Percentiles rank a stretch among this genome's conserved stretches.
Evolutionary conservation across 2,888 invertebrate genomes (phyloP).

Genomic region (Bhutanitis thaidina): DNA sequence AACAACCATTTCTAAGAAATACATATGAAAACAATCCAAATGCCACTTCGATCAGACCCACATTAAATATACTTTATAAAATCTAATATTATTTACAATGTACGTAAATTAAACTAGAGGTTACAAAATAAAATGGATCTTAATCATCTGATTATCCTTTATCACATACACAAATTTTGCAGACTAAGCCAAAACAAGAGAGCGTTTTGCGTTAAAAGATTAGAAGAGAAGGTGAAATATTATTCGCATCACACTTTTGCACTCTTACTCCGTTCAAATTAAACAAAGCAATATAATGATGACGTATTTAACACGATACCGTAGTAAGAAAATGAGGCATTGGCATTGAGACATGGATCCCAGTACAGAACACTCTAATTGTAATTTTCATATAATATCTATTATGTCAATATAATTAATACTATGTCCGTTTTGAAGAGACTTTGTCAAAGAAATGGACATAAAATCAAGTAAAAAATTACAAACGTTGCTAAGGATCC

Average conservation of each 20-base stretch:
- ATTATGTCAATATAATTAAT: too few species aligned
- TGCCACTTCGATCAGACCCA: not conserved
- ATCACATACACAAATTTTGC: constrained; percentile 60
- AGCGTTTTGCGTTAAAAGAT: not conserved
- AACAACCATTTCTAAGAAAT: not conserved
- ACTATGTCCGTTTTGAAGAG: not conserved
- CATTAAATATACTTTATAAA: constrained; percentile 46
- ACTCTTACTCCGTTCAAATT: not conserved
- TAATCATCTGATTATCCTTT: constrained; percentile 64
- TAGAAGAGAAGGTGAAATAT: not conserved
- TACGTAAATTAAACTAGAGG: constrained; percentile 54
- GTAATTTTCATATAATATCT: not conserved
- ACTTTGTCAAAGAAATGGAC: not conserved
- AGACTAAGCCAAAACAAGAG: not conserved
- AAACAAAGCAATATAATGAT: not conserved
- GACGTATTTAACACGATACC: not conserved
- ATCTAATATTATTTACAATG: constrained; percentile 67
- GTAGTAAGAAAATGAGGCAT: not conserved
- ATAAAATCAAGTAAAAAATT: not conserved
- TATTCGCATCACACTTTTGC: not conserved
- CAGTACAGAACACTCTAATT: not conserved
- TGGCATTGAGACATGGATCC: constrained; percentile 6
- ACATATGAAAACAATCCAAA: not conserved
- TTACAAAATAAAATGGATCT: constrained; percentile 65
- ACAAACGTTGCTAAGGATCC: not conserved